Percentiles rank a stretch among this genome's conserved stretches.
Conservation (phyloP, 2,797 vertebrate genomes). For the Propithecus deckenii region DNA sequence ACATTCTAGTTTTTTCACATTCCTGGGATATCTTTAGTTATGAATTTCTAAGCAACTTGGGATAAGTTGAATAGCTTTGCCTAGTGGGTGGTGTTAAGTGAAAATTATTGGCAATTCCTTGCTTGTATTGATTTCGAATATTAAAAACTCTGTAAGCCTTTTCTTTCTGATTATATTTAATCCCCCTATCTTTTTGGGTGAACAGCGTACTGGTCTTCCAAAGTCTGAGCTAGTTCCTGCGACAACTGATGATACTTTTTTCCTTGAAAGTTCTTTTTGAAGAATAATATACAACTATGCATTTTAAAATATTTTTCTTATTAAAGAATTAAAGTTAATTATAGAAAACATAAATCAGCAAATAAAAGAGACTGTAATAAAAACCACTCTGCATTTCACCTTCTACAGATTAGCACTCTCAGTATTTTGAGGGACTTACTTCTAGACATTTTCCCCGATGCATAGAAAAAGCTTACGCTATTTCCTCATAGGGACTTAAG, state of each 20-base stretch:
- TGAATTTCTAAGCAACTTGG: constrained; percentile 20
- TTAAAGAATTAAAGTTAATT: constrained; percentile 13
- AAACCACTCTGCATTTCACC: constrained; percentile 31
- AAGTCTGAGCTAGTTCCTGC: constrained; percentile 21
- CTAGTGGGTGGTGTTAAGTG: background rate
- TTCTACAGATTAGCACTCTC: background rate
- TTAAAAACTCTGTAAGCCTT: background rate
- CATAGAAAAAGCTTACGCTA: background rate
- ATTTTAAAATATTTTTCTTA: constrained; percentile 52
- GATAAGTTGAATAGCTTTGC: background rate
- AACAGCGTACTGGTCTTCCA: background rate
- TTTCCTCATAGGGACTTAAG: constrained; percentile 47
- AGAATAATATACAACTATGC: background rate
- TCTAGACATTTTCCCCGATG: background rate
- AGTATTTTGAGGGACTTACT: constrained; percentile 44
- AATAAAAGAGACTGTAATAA: background rate
- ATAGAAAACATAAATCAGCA: constrained; percentile 25
- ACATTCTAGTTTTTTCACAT: background rate
- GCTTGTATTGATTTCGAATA: background rate
- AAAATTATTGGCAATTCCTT: constrained; percentile 35
- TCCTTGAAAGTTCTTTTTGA: constrained; percentile 29
- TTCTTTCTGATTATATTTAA: constrained; percentile 2
- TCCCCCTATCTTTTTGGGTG: background rate
- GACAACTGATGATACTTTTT: background rate
- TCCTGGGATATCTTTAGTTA: background rate